These are phyloP conservation scores for Orthonevra nobilis DNA, from an alignment of 2,888 invertebrate genomes.

Conservation along the genomic window DNA sequence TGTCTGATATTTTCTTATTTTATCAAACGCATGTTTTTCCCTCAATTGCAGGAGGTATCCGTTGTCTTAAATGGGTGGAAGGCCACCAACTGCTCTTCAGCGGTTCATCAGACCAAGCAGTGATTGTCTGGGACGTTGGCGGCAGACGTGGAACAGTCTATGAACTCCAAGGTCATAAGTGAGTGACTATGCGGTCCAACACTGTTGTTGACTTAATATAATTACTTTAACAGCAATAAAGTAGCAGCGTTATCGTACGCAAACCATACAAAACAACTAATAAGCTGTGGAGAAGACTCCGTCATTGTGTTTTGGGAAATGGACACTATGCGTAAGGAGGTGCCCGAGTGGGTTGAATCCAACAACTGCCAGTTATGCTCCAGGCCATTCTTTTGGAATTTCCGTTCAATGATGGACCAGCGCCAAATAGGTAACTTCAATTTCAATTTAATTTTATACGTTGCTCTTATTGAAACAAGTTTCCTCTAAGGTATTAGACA, in stretches of 20 bases:
- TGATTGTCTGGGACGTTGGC: conserved; percentile 99
- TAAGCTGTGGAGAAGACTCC: conserved; percentile 95
- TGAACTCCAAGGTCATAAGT: conserved; percentile 96
- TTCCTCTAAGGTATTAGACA: conserved; percentile 84
- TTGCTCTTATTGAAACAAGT: no score
- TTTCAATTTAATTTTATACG: not conserved
- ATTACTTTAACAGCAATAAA: conserved; percentile 86
- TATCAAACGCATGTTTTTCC: no score
- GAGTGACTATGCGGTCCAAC: conserved; percentile 70
- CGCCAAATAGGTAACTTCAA: conserved; percentile 85
- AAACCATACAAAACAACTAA: conserved; percentile 87
- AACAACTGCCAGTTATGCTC: conserved; percentile 97
- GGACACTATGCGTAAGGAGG: conserved; percentile 92
- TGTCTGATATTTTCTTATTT: no score
- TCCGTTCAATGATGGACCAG: conserved; percentile 98
- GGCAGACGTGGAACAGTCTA: conserved; percentile 97
- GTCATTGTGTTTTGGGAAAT: conserved; percentile 97
- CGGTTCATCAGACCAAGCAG: conserved; percentile 96
- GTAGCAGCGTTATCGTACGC: conserved; percentile 94
- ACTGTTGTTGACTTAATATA: conserved; percentile 70
- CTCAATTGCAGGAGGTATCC: conserved; percentile 80
- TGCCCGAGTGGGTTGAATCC: conserved; percentile 96
- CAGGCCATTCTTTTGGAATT: conserved; percentile 99
- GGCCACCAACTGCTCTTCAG: conserved; percentile 95
- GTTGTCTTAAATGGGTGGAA: conserved; percentile 96